These are phyloP conservation scores for Babylonia areolata DNA, from an alignment of 1,140 invertebrate genomes.

Conservation along the genomic window DNA sequence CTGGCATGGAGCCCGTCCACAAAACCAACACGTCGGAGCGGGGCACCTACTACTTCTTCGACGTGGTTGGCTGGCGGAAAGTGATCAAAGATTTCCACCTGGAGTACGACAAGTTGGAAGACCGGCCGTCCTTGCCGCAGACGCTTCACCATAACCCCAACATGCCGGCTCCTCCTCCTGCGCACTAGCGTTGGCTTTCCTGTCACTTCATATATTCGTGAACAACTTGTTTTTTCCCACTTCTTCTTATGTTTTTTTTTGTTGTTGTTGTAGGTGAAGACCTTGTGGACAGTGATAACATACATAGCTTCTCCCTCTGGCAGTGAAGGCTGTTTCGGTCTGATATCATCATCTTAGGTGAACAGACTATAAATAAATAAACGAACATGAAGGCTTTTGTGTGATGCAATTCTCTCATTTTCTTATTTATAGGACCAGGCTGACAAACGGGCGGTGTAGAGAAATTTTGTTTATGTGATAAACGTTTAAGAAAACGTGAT, in stretches of 20 bases:
- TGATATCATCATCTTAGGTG: too few relatives aligned
- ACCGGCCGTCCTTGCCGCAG: constrained; percentile 80
- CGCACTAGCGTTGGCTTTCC: constrained; percentile 45
- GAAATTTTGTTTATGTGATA: too few relatives aligned
- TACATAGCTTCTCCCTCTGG: background rate
- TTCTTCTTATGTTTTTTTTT: background rate
- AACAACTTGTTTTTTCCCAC: too few relatives aligned
- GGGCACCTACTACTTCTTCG: constrained; percentile 99
- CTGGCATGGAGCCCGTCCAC: constrained; percentile 92
- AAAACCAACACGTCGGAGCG: constrained; percentile 97
- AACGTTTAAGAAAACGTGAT: too few relatives aligned
- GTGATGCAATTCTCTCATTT: too few relatives aligned
- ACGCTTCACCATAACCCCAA: constrained; percentile 63
- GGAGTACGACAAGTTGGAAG: constrained; percentile 98
- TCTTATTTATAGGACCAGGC: too few relatives aligned
- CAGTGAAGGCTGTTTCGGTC: background rate
- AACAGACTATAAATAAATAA: too few relatives aligned
- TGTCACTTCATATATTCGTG: background rate
- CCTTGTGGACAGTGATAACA: background rate
- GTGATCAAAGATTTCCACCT: constrained; percentile 96
- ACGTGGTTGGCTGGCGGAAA: constrained; percentile 96
- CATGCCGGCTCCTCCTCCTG: constrained; percentile 45
- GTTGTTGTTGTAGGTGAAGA: background rate
- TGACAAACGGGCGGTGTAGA: too few relatives aligned
- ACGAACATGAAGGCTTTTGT: too few relatives aligned